A percentile compares a stretch with the other conserved stretches of the same genome.
These are phyloP conservation scores for Bolinopsis microptera DNA, from an alignment of 37 sponge, comb jelly and placozoan genomes.

Conservation along the genomic window DNA sequence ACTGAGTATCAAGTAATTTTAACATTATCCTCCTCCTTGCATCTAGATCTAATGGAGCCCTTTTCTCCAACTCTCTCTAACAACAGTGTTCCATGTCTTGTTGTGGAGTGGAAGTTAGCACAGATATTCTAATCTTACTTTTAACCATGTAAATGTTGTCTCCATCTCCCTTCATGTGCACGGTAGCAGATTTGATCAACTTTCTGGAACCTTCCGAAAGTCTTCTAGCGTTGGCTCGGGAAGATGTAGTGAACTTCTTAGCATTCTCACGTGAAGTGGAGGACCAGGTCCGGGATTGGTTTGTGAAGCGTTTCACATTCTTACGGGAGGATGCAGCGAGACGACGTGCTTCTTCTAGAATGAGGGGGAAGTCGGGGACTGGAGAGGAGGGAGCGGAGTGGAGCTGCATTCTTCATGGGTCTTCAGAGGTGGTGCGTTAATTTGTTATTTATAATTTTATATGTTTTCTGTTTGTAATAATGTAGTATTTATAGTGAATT, in stretches of 20 bases:
- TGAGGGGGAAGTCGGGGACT: neutral
- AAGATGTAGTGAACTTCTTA: neutral
- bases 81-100: neutral
- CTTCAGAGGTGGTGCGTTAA: no score
- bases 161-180: neutral
- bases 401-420: neutral
- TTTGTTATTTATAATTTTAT: no score
- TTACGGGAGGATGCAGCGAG: neutral
- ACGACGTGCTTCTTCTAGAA: slow-evolving; percentile 8
- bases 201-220: neutral
- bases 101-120: neutral
- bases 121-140: neutral
- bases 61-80: no score
- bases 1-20: no score
- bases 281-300: neutral
- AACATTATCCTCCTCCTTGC: no score
- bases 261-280: neutral
- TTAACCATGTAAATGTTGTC: neutral
- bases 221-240: neutral
- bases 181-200: neutral
- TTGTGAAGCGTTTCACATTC: neutral
- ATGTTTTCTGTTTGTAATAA: no score
- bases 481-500: no score
- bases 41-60: no score
- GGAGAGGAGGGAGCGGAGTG: neutral